A percentile compares a stretch with the other conserved stretches of the same genome.
These are phyloP conservation scores for Takifugu ocellatus DNA, from an alignment of 2,797 vertebrate genomes.

Conservation along the genomic window DNA sequence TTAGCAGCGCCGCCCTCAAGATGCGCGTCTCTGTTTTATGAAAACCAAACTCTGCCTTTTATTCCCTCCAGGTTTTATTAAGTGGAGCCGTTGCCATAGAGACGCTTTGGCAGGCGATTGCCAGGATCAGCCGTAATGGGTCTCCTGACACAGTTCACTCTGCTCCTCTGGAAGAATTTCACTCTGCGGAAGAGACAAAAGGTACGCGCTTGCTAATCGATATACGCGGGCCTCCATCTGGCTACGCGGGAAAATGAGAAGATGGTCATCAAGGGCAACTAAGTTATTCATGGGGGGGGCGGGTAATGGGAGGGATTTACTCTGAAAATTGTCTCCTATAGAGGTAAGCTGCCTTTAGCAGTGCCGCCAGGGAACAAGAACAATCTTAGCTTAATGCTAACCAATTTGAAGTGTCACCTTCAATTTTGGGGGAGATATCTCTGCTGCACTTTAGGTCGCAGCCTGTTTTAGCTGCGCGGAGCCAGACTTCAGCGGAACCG, in stretches of 20 bases:
- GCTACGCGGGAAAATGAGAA: constrained; percentile 31
- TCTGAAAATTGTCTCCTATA: constrained; percentile 57
- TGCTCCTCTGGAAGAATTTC: constrained; percentile 98
- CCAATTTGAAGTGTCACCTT: constrained; percentile 72
- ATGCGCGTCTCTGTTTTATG: constrained; percentile 71
- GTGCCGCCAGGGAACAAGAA: constrained; percentile 56
- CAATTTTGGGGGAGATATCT: constrained; percentile 63
- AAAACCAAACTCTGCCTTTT: constrained; percentile 73
- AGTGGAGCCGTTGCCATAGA: constrained; percentile 76
- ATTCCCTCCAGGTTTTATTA: constrained; percentile 76
- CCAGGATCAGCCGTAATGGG: constrained; percentile 81
- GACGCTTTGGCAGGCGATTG: constrained; percentile 72
- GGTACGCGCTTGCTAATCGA: constrained; percentile 64
- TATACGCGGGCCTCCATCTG: constrained; percentile 30
- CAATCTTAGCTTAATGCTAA: constrained; percentile 62
- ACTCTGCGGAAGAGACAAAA: constrained; percentile 93
- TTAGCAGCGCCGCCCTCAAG: constrained; percentile 72
- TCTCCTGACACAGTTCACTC: constrained; percentile 89
- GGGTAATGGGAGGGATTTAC: constrained; percentile 61
- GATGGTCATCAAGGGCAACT: constrained; percentile 58
- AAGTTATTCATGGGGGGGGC: constrained; percentile 55
- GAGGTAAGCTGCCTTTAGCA: constrained; percentile 58
- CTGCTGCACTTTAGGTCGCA: constrained; percentile 52
- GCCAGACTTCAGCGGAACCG: constrained; percentile 25
- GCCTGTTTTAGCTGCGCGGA: constrained; percentile 54